phyloP scores from a whole-genome alignment of 2,797 vertebrate genomes.

The Melopsittacus undulatus region DNA sequence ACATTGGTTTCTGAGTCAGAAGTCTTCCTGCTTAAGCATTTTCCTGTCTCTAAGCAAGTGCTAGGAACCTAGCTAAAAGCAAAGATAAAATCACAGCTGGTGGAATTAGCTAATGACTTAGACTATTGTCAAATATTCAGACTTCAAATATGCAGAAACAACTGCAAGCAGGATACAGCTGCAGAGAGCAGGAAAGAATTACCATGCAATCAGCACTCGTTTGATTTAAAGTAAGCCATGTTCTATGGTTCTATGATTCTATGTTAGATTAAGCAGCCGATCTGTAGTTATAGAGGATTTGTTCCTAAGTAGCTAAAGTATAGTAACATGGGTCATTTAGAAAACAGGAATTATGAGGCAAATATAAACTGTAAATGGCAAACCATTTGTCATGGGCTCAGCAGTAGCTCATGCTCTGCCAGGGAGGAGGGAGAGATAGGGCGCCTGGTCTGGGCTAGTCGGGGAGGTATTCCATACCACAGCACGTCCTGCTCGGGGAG shows the following conservation, averaged over 20 bases:
- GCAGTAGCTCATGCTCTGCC: no score
- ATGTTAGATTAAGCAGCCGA: background rate
- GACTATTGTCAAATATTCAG: background rate
- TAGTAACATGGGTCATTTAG: background rate
- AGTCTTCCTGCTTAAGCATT: background rate
- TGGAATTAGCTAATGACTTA: background rate
- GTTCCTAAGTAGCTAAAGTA: background rate
- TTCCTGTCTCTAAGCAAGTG: background rate
- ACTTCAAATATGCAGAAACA: background rate
- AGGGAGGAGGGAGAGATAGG: no score
- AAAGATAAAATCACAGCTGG: background rate
- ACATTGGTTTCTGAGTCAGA: background rate
- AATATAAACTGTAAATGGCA: background rate
- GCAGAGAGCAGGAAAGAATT: background rate
- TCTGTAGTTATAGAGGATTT: background rate
- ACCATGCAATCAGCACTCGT: background rate
- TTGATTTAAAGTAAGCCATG: background rate
- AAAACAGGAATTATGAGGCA: background rate
- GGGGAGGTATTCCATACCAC: no score
- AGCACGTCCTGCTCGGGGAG: no score
- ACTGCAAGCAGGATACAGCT: background rate
- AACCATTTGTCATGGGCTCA: no score
- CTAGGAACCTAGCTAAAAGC: background rate
- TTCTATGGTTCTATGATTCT: no score
- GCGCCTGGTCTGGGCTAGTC: no score